Evolutionary conservation across 2,888 invertebrate genomes (phyloP), one percentile per base, ranked within the genome.

Genomic region (Stegana nigrithorax): DNA sequence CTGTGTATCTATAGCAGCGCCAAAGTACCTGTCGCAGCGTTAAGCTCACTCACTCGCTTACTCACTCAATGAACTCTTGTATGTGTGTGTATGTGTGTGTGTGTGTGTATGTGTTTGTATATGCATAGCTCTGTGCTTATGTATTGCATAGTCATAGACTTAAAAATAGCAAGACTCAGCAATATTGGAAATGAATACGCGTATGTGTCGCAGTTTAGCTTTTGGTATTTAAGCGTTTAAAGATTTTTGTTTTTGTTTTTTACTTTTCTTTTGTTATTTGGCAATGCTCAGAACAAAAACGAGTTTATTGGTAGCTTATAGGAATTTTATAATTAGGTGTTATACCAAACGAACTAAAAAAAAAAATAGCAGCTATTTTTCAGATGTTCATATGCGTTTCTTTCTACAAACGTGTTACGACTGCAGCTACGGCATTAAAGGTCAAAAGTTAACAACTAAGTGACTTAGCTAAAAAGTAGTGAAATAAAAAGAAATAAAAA

Each of bases 131-230:
- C n/a, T n/a, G 53, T 36, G 21, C 19, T 8, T 29, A 10, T 36
- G 21, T 17, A n/a, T 6, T 12, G 47, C 25, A 10, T n/a, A 47
- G 62, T 69, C 68, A 68, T 64, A 71, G 63, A 62, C 57, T 66
- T 72, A 57, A 62, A 78, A 73, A 76, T 70, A 76, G 70, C 66
- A 51, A 59, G 63, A 61, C 26, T 55, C n/a, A 19, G 21, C 53
- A 19, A 27, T 5, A 26, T 19, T 36, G 3, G 53, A 32, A 55
- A 55, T 55, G n/a, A 55, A 32, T 55, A 32, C 19, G 21, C 14
- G 32, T 36, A n/a, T n/a, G n/a, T n/a, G n/a, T n/a, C n/a, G n/a
- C n/a, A n/a, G n/a, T n/a, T n/a, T 55, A 21, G 53, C 53, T 36
- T 32, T 55, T 55, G 32, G 53, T 55, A 55, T 55, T 55, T 55